Conservation (phyloP, 2,113 vertebrate species). For the Myocastor coypus region DNA sequence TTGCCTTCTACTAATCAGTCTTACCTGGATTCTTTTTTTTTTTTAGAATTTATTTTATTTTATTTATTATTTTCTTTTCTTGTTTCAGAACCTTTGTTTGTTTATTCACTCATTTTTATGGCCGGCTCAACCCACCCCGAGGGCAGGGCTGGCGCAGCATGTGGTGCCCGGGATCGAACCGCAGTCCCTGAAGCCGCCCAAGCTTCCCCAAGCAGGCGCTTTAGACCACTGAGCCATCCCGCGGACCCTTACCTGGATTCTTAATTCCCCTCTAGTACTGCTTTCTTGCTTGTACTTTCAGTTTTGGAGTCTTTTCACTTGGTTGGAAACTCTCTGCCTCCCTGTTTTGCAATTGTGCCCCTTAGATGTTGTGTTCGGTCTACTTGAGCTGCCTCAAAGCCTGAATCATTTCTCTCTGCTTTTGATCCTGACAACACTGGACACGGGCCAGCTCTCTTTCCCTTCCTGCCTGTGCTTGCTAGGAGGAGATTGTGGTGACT, state of each 20-base stretch:
- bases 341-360: neutral
- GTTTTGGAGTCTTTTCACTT: neutral
- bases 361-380: neutral
- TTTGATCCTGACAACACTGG: conserved; percentile 23
- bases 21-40: neutral
- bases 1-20: neutral
- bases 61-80: no score
- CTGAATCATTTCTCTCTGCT: neutral
- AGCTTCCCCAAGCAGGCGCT: no score
- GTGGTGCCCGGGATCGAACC: no score
- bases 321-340: neutral
- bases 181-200: no score
- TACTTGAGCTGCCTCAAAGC: neutral
- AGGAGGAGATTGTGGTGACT: neutral
- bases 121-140: no score
- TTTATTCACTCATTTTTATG: no score
- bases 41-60: no score
- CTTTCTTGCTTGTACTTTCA: neutral
- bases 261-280: neutral
- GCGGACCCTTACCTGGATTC: neutral
- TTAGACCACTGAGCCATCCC: no score
- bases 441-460: neutral
- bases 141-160: no score
- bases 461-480: neutral
- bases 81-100: no score